phyloP scores from a whole-genome alignment of 2,888 invertebrate genomes.

The Strigamia crassipes region DNA sequence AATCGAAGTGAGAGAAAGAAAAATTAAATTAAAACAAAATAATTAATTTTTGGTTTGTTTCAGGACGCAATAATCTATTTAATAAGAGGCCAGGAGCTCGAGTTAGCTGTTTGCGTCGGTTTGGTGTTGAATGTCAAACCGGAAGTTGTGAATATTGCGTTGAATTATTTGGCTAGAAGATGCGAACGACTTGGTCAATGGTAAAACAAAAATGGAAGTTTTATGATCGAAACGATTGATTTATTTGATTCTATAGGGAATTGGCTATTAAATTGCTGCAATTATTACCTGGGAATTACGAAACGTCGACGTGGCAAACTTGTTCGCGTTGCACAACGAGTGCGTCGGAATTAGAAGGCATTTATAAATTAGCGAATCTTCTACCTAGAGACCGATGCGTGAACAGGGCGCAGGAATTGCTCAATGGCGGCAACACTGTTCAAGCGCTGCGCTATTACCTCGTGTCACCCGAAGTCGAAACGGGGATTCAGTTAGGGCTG shows the following conservation, averaged over 20 bases:
- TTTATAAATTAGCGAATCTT: constrained; percentile 55
- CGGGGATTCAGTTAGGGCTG: constrained; percentile 56
- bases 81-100: constrained; percentile 59
- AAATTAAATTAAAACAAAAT: not conserved
- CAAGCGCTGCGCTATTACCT: constrained; percentile 56
- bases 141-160: constrained; percentile 54
- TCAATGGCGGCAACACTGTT: constrained; percentile 47
- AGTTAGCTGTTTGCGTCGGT: constrained; percentile 58
- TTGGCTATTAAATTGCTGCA: constrained; percentile 57
- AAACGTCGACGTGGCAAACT: constrained; percentile 54
- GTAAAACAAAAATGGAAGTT: constrained; percentile 52
- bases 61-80: constrained; percentile 58
- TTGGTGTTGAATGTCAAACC: constrained; percentile 54
- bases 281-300: constrained; percentile 53
- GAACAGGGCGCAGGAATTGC: constrained; percentile 54
- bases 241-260: constrained; percentile 54
- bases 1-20: constrained; percentile 44
- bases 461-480: constrained; percentile 55
- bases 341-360: constrained; percentile 56
- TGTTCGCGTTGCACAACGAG: constrained; percentile 57
- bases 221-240: not conserved
- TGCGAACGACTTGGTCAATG: constrained; percentile 58
- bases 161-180: constrained; percentile 56
- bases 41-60: not conserved
- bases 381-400: constrained; percentile 56